These are phyloP conservation scores for Halocaridina rubra DNA, from an alignment of 2,888 invertebrate genomes.

Conservation along the genomic window DNA sequence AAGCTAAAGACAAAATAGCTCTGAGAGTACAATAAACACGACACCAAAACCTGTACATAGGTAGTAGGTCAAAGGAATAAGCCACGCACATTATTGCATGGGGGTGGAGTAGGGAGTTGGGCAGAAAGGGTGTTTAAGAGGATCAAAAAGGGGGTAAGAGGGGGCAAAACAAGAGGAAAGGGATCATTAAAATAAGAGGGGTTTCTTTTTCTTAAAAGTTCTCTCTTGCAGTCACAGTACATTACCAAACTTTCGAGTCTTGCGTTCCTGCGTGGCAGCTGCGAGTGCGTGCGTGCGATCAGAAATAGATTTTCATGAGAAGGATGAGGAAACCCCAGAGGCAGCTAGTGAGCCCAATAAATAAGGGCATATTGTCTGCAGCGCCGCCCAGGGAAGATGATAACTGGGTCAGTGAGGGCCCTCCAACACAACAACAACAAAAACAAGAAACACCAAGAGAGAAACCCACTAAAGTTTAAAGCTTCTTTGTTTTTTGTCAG, in stretches of 20 bases:
- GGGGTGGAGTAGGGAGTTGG: neutral
- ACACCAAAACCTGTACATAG: constrained; percentile 43
- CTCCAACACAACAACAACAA: constrained; percentile 33
- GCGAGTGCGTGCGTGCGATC: constrained; percentile 67
- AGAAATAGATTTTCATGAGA: constrained; percentile 79
- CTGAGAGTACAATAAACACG: too few species aligned
- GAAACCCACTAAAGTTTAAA: neutral
- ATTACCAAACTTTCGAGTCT: constrained; percentile 66
- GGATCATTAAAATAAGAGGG: constrained; percentile 18
- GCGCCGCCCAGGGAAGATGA: constrained; percentile 56
- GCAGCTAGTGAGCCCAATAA: constrained; percentile 90
- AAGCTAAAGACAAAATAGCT: too few species aligned
- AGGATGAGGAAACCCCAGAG: constrained; percentile 85
- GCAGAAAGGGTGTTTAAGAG: neutral
- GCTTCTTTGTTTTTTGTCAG: neutral
- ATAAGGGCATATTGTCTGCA: constrained; percentile 77
- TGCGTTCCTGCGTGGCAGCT: constrained; percentile 65
- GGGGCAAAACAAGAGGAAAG: constrained; percentile 23
- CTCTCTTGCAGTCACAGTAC: constrained; percentile 65
- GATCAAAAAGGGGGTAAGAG: neutral
- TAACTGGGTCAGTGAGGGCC: constrained; percentile 55
- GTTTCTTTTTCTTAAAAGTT: too few species aligned
- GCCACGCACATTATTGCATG: constrained; percentile 46
- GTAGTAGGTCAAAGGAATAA: neutral
- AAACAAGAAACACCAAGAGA: too few species aligned